These are phyloP conservation scores for Lagria hirta DNA, from an alignment of 2,888 invertebrate genomes.

Conservation along the genomic window DNA sequence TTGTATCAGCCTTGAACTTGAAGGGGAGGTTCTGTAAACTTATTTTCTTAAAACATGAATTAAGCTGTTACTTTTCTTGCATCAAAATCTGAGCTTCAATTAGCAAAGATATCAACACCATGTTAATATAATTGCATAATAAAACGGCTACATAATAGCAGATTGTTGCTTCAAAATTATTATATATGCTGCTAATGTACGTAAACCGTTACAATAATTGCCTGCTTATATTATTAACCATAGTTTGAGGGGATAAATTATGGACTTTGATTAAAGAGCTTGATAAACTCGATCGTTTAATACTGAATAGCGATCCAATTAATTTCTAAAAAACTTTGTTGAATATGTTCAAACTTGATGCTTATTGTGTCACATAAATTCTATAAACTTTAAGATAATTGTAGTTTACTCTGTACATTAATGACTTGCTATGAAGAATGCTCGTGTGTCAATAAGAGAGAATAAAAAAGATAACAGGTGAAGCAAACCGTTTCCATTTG, in stretches of 20 bases:
- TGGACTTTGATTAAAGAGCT: slow-evolving; percentile 24
- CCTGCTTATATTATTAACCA: slow-evolving; percentile 20
- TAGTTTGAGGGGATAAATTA: slow-evolving; percentile 24
- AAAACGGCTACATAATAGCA: slow-evolving; percentile 17
- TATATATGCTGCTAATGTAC: slow-evolving; percentile 22
- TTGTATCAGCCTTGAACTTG: no score
- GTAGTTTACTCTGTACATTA: background rate
- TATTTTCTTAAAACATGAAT: no score
- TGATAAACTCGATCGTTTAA: slow-evolving; percentile 25
- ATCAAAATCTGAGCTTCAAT: slow-evolving; percentile 4
- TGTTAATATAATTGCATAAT: slow-evolving; percentile 17
- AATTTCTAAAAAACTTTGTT: slow-evolving; percentile 20
- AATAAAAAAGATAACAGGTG: slow-evolving; percentile 2
- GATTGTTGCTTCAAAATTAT: slow-evolving; percentile 24
- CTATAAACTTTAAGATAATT: slow-evolving; percentile 6
- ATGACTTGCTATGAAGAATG: slow-evolving; percentile 7
- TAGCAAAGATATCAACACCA: slow-evolving; percentile 11
- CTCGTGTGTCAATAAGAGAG: background rate
- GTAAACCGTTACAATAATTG: slow-evolving; percentile 26
- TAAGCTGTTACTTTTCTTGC: slow-evolving; percentile 1
- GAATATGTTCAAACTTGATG: slow-evolving; percentile 14
- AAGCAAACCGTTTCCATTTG: slow-evolving; percentile 8
- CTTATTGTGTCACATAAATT: slow-evolving; percentile 10
- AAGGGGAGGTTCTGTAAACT: no score
- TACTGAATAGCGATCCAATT: slow-evolving; percentile 27